A percentile compares a stretch with the other conserved stretches of the same genome.
Evolutionary conservation across 1,140 invertebrate species (phyloP).

Genomic region (Euschistus heros): DNA sequence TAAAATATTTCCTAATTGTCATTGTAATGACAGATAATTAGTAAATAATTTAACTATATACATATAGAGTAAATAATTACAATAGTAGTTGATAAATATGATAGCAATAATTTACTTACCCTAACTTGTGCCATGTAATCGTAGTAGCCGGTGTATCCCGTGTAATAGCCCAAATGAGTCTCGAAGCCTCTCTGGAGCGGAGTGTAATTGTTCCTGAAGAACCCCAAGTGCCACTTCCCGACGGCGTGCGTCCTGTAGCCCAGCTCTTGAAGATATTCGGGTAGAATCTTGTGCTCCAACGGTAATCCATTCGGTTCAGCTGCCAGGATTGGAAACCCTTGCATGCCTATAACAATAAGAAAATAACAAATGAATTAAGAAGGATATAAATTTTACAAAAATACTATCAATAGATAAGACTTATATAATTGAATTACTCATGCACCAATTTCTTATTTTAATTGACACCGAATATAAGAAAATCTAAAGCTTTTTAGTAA

Average conservation of each 20-base stretch:
- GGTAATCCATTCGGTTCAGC: constrained; percentile 42
- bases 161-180: constrained; percentile 51
- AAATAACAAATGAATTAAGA: neutral
- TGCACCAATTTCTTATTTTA: too few species aligned
- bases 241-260: constrained; percentile 54
- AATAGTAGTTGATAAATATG: too few species aligned
- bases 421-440: too few species aligned
- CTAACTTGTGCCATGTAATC: constrained; percentile 39
- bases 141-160: constrained; percentile 51
- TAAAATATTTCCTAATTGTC: too few species aligned
- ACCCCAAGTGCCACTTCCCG: constrained; percentile 62
- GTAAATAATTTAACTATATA: too few species aligned
- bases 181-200: constrained; percentile 54
- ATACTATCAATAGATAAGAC: too few species aligned
- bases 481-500: too few species aligned
- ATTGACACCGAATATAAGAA: too few species aligned
- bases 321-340: constrained; percentile 42
- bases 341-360: constrained; percentile 18
- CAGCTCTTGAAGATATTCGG: constrained; percentile 45
- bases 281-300: constrained; percentile 39
- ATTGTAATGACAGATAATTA: too few species aligned
- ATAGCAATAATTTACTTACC: too few species aligned
- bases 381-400: too few species aligned
- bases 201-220: constrained; percentile 46
- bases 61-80: too few species aligned